Base-by-base conservation (phyloP, 92 coral and sea anemone genomes). In the Ricordea florida region DNA sequence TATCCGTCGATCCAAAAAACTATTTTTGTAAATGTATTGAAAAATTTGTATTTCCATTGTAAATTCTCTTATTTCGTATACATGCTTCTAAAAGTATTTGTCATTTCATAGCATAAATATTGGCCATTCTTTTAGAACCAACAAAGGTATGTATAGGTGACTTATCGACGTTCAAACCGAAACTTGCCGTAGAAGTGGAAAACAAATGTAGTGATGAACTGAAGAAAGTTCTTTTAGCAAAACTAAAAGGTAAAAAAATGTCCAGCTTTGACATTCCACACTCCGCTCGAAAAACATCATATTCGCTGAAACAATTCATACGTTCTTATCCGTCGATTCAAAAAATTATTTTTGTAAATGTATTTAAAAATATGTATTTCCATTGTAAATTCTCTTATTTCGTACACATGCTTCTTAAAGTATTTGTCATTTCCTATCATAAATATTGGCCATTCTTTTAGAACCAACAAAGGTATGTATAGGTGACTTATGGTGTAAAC, bases 221-320 rank as follows among this genome's bases (percentile, higher is more conserved):
- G 72, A 78, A 80, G 89, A 94, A 74, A 76, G 70, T 94, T 66
- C 71, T 94, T 36, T 79, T 94, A 75, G 93, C 94, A 65, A 85
- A 91, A 57, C 70, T 94, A 57, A 94, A 91, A 94, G 93, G 98
- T 94, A 70, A 63, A 70, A 10, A 21, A 6, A 44, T 29, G 37
- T 55, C 37, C 27, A 17, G 29, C 41, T 31, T 0, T 44, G 36
- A 22, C 16, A n/a, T n/a, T n/a, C n/a, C n/a, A n/a, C n/a, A n/a
- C 4, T 33, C 44, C 0, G 20, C 13, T 11, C 44, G 5, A 17
- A 44, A 13, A 15, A 43, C 26, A 43, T n/a, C n/a, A n/a, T n/a
- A n/a, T n/a, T n/a, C n/a, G n/a, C n/a, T n/a, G n/a, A n/a, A n/a
- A n/a, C n/a, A n/a, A n/a, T n/a, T n/a, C n/a, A n/a, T n/a, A n/a